phyloP scores from a whole-genome alignment of 2,888 invertebrate genomes.

The Microchrysa polita region DNA sequence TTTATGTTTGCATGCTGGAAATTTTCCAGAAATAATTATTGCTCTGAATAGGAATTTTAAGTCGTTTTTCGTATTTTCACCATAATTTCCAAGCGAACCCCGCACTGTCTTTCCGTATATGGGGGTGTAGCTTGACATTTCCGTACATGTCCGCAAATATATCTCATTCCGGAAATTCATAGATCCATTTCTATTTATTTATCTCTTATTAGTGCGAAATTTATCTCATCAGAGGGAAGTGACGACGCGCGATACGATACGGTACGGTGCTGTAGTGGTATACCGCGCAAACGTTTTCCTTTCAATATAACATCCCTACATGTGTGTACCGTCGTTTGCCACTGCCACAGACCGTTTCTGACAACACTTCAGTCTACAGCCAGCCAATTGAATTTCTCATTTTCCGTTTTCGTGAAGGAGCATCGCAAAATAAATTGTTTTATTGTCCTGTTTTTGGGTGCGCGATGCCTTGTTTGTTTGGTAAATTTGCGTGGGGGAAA shows the following conservation, averaged over 20 bases:
- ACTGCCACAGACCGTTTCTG: conserved; percentile 44
- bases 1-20: too few relatives aligned
- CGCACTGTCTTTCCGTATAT: conserved; percentile 6
- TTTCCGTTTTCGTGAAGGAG: conserved; percentile 24
- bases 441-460: conserved; percentile 27
- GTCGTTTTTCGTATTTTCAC: not conserved
- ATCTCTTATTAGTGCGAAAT: conserved; percentile 43
- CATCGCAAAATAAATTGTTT: conserved; percentile 3
- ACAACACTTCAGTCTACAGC: conserved; percentile 41
- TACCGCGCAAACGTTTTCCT: conserved; percentile 41
- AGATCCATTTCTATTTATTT: conserved; percentile 44
- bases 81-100: not conserved
- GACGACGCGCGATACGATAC: too few relatives aligned
- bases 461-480: not conserved
- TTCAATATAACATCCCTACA: conserved; percentile 38
- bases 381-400: conserved; percentile 40
- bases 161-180: conserved; percentile 35
- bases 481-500: conserved; percentile 33
- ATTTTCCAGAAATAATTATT: too few relatives aligned
- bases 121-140: not conserved
- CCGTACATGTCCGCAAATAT: conserved; percentile 13
- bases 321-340: conserved; percentile 15
- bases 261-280: conserved; percentile 30
- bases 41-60: too few relatives aligned
- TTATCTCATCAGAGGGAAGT: conserved; percentile 36